These are phyloP conservation scores for Lycia hirtaria DNA, from an alignment of 2,888 invertebrate species.

Conservation along the genomic window DNA sequence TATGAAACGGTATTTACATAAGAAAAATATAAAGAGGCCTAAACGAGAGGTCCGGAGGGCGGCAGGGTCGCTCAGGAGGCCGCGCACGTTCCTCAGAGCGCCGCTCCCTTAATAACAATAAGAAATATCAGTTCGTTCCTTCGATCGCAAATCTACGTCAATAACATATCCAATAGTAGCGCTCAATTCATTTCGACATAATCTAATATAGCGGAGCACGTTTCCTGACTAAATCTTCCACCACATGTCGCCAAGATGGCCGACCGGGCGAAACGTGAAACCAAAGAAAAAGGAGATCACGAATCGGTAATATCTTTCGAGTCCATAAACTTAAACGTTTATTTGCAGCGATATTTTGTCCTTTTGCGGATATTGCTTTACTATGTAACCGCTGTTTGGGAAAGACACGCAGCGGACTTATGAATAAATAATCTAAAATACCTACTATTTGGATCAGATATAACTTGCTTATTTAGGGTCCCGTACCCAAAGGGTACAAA, in stretches of 20 bases:
- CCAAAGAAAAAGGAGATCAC: constrained; percentile 85
- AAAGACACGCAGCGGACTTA: constrained; percentile 45
- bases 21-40: constrained; percentile 85
- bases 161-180: constrained; percentile 86
- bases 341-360: constrained; percentile 85
- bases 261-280: constrained; percentile 78
- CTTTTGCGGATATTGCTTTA: constrained; percentile 82
- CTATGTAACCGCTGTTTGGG: constrained; percentile 61
- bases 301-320: constrained; percentile 85
- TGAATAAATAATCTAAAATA: constrained; percentile 33
- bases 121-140: constrained; percentile 86
- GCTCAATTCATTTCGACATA: constrained; percentile 85
- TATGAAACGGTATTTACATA: constrained; percentile 85
- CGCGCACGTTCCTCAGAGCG: constrained; percentile 73
- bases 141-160: constrained; percentile 85
- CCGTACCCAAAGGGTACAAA: no score
- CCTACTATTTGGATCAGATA: constrained; percentile 12
- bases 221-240: constrained; percentile 84
- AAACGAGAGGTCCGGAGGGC: constrained; percentile 82
- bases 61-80: constrained; percentile 71
- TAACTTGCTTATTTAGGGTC: constrained; percentile 1
- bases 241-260: constrained; percentile 86
- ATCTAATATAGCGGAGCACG: constrained; percentile 84
- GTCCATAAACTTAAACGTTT: constrained; percentile 85
- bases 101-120: constrained; percentile 83